phyloP scores from a whole-genome alignment of 23 tunicate genomes.

The Botrylloides violaceus region DNA sequence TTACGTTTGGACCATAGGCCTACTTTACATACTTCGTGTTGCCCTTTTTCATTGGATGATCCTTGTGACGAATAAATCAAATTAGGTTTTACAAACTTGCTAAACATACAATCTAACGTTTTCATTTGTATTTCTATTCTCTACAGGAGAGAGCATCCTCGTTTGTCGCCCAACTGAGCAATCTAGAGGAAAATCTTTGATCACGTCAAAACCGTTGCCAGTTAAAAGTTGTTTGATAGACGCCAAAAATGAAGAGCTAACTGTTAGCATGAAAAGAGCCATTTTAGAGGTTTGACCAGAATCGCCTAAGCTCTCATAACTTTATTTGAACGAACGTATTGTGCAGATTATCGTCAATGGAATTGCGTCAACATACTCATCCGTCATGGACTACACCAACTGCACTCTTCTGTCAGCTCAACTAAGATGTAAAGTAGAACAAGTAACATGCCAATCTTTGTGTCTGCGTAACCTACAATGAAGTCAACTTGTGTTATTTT shows the following conservation, averaged over 20 bases:
- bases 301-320: no score
- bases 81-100: no score
- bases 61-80: no score
- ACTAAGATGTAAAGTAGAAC: neutral
- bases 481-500: neutral
- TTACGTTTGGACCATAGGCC: no score
- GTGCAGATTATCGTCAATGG: constrained; percentile 79
- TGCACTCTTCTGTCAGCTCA: constrained; percentile 56
- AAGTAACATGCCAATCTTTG: constrained; percentile 3
- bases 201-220: constrained; percentile 31
- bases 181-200: constrained; percentile 29
- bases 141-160: constrained; percentile 54
- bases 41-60: no score
- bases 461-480: neutral
- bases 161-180: constrained; percentile 57
- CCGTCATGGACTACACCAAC: constrained; percentile 36
- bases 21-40: no score
- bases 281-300: constrained; percentile 93
- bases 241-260: constrained; percentile 21
- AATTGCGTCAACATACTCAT: constrained; percentile 24
- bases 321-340: no score
- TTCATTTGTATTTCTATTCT: neutral
- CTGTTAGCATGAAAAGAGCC: constrained; percentile 60
- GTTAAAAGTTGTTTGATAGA: constrained; percentile 58
- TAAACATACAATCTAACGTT: neutral